Percentiles rank a stretch among this genome's conserved stretches.
These are phyloP conservation scores for Leucopternis melanops DNA, from an alignment of 2,113 vertebrate genomes.

Conservation along the genomic window DNA sequence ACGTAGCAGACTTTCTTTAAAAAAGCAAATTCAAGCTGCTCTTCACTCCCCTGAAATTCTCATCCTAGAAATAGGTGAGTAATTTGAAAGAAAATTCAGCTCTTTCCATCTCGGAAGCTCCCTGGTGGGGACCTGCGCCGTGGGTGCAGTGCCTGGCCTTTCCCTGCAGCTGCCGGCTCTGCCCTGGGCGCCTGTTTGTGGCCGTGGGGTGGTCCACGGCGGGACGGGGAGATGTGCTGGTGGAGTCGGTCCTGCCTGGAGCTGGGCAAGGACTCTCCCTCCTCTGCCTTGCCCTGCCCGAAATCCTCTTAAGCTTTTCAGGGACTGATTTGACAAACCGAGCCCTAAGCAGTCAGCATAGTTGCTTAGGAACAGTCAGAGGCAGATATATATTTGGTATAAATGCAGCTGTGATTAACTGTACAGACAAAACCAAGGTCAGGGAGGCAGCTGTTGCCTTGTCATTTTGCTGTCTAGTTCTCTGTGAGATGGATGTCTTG, in stretches of 20 bases:
- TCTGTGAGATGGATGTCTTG: not conserved
- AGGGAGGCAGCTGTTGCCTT: not conserved
- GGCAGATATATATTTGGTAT: not conserved
- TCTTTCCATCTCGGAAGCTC: not conserved
- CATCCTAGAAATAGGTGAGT: not conserved
- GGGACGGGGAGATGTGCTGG: too few species aligned
- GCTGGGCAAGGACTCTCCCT: not conserved
- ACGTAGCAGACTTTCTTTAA: not conserved
- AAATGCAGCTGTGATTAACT: not conserved
- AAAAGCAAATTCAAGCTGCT: not conserved
- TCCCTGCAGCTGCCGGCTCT: not conserved
- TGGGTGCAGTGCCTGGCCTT: fast-evolving
- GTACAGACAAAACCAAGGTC: not conserved
- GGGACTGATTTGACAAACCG: not conserved
- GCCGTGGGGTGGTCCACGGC: fast-evolving
- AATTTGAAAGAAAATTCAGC: not conserved
- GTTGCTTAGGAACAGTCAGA: not conserved
- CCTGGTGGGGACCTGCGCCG: too few species aligned
- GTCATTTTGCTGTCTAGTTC: fast-evolving
- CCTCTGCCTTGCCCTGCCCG: not conserved
- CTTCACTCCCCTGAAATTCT: not conserved
- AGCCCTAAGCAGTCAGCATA: fast-evolving
- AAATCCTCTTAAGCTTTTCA: not conserved
- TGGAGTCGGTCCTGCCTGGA: not conserved
- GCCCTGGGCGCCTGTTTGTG: not conserved